Conservation (phyloP, 2,888 invertebrate species). For the Anthophora plumipes region DNA sequence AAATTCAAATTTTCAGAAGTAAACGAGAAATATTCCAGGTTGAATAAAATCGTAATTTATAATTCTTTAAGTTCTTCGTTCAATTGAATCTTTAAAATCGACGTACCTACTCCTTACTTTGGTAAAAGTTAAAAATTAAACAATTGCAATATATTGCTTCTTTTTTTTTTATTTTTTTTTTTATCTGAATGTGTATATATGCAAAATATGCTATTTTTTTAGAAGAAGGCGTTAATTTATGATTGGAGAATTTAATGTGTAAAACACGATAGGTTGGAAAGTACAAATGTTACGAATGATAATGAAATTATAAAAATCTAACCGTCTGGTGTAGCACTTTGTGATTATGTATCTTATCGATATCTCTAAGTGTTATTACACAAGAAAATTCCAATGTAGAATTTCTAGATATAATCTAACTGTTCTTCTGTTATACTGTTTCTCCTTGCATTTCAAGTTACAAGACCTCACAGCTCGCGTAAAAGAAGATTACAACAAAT, state of each 20-base stretch:
- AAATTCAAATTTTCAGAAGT: not conserved
- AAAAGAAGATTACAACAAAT: too few species aligned
- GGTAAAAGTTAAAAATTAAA: not conserved
- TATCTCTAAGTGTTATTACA: not conserved
- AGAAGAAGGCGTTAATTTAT: not conserved
- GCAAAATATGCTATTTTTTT: not conserved
- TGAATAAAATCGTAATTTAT: not conserved
- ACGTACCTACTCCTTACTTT: too few species aligned
- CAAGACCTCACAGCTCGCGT: not conserved
- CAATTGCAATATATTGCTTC: too few species aligned
- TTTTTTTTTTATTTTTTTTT: too few species aligned
- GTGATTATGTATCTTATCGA: slow-evolving; percentile 51
- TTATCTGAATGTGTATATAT: too few species aligned
- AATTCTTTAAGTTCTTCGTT: not conserved
- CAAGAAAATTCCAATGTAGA: not conserved
- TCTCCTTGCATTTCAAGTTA: not conserved
- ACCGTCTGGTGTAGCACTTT: not conserved
- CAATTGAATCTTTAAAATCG: too few species aligned
- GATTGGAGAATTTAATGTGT: too few species aligned
- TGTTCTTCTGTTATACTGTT: not conserved
- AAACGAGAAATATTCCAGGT: not conserved
- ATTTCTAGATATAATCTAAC: not conserved
- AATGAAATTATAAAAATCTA: not conserved
- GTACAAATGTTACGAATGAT: not conserved
- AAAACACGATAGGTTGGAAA: not conserved